Base-by-base conservation (phyloP, 1,140 invertebrate genomes). In the Aphaenogaster rudis region DNA sequence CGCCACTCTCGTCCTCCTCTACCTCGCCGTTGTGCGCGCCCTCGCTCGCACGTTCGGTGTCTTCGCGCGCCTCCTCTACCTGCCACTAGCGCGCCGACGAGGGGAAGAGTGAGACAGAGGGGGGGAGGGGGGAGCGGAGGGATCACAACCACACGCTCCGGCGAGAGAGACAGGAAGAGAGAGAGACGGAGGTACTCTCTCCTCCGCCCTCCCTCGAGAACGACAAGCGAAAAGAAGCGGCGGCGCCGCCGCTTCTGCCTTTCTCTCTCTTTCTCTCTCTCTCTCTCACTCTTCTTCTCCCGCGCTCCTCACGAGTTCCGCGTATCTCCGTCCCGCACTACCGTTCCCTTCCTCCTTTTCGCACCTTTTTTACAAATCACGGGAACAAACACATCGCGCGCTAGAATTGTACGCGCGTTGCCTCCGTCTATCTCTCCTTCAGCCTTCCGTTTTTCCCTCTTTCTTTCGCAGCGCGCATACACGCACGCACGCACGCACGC, bases 331-430 rank as follows among this genome's bases (percentile, higher is more conserved):
- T 87, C 78, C 39, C 15, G 13, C 61, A 77, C 76, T 71, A 21
- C 48, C 61, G 66, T 52, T 45, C 63, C n/a, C n/a, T 28, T 11
- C 21, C 66, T 77, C 82, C 69, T 79, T 66, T 57, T 86, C 78
- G 57, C 86, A 86, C 74, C 39, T 85, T 87, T 79, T 87, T 45
- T 63, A 71, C 84, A 67, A 79, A 81, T 90, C 88, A 90, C 86
- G 61, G 39, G 42, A 52, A 76, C 69, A 76, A 61, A 90, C 76
- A 74, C 89, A 84, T 63, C 63, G 72, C 63, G 28, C 86, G 50
- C 33, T 76, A 36, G 33, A 77, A 57, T 39, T 85, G 82, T 85
- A 80, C 59, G 81, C 71, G 59, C 74, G 63, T 36, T 54, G 42
- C 48, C 39, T 48, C 28, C 67, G 45, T 76, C 61, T 50, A 39